Evolutionary conservation across 1,140 invertebrate genomes (phyloP).

Genomic region (Bradynema listronoti): DNA sequence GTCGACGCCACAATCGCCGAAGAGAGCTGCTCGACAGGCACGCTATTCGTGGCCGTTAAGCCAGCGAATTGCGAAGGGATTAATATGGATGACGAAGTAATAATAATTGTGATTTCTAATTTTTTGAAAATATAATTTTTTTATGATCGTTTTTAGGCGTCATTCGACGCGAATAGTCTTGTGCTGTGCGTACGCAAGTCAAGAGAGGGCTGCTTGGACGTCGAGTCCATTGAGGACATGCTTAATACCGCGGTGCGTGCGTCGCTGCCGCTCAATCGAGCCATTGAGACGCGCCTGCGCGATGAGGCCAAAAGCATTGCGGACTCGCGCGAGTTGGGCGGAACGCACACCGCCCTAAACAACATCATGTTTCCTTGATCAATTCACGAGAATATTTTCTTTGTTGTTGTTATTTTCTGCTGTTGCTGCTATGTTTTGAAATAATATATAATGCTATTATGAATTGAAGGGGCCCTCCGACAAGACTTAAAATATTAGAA

Average conservation of each 20-base stretch:
- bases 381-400: neutral
- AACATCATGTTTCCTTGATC: neutral
- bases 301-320: neutral
- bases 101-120: neutral
- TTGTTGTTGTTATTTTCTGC: neutral
- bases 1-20: conserved; percentile 18
- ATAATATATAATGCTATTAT: neutral
- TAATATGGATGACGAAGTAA: neutral
- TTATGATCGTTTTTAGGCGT: conserved; percentile 7
- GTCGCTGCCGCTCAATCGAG: conserved; percentile 12
- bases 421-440: conserved; percentile 1
- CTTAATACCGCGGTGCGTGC: neutral
- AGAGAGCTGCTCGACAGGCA: conserved; percentile 21
- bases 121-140: conserved; percentile 7
- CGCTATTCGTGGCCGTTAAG: conserved; percentile 28
- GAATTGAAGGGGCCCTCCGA: no score
- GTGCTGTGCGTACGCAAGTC: conserved; percentile 17
- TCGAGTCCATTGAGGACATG: conserved; percentile 31
- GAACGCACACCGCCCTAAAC: neutral
- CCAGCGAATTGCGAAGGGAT: neutral
- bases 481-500: no score
- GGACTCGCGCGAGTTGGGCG: no score
- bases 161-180: conserved; percentile 7
- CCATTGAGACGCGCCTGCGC: conserved; percentile 11
- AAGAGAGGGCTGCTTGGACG: conserved; percentile 18